Evolutionary conservation across 1,140 invertebrate genomes (phyloP).

Genomic region (Pogonomyrmex barbatus): DNA sequence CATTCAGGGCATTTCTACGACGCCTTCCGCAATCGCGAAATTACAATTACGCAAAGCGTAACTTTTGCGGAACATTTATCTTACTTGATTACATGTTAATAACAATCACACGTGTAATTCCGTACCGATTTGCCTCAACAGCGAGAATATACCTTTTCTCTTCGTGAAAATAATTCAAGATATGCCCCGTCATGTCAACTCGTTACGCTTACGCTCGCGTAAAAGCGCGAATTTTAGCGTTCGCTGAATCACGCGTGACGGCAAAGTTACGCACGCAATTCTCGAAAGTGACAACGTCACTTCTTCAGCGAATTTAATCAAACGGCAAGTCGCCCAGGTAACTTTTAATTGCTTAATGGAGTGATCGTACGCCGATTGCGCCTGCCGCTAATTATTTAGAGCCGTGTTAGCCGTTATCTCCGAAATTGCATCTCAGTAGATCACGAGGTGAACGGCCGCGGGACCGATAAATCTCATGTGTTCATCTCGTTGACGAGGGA

Average conservation of each 20-base stretch:
- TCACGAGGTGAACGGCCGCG: slow-evolving; percentile 29
- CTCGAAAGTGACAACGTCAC: slow-evolving; percentile 31
- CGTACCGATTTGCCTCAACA: background rate
- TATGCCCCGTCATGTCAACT: background rate
- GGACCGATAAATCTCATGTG: slow-evolving; percentile 18
- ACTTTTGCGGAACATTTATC: background rate
- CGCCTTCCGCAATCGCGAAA: background rate
- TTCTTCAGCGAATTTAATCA: slow-evolving; percentile 19
- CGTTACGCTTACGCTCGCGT: background rate
- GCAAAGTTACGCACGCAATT: slow-evolving; percentile 31
- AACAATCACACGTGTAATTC: background rate
- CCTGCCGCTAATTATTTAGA: slow-evolving; percentile 49
- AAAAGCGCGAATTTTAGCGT: slow-evolving; percentile 32
- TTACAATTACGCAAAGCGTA: slow-evolving; percentile 2
- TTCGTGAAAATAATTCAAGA: background rate
- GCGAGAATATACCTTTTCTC: background rate
- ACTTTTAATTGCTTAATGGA: slow-evolving; percentile 25
- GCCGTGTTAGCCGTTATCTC: slow-evolving; percentile 18
- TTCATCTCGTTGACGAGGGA: slow-evolving; percentile 5
- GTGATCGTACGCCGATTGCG: background rate
- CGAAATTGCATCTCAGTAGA: slow-evolving; percentile 11
- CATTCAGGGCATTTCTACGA: background rate
- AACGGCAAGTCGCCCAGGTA: background rate
- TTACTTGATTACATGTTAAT: background rate
- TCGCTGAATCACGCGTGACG: background rate